Base-by-base conservation (phyloP, 1,140 invertebrate genomes). In the Helicoverpa armigera region DNA sequence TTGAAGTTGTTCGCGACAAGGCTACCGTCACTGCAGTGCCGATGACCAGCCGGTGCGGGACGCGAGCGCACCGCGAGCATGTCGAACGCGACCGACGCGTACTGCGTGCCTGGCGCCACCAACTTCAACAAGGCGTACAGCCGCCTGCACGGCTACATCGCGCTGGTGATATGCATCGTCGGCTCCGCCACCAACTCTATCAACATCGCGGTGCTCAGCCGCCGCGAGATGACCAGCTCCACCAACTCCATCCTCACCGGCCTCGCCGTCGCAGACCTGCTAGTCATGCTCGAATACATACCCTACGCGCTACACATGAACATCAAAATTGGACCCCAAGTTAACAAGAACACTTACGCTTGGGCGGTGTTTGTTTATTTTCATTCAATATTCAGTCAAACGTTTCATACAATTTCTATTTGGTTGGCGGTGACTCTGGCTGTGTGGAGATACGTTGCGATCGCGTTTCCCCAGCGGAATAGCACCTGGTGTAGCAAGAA, bases 261-360 rank as follows among this genome's bases (percentile, higher is more conserved):
- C 9, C 95, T 99, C n/a, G 98, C 99, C 0, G 96, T 99, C 0
- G 98, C 98, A 1, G 98, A 99, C 92, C 96, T 99, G 56, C 95
- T 99, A 0, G 98, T 99, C 0, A 99, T 99, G 98, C 91, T 98
- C 54, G 98, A 98, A 81, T 99, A 99, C 91, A 97, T 99, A 77
- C 98, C 98, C 0, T 99, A 98, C 88, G 97, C 97, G 0, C 96
- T 97, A 53, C 98, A 99, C 90, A 96, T 97, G 90, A 98, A 98
- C 86, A 96, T 98, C 56, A 95, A 96, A 75, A 92, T 95, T 2
- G 94, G 96, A 16, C 95, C 96, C 0, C 94, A 95, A 84, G 90
- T 96, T 14, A 95, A 96, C 61, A 96, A 95, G 76, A 96, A 94
- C 81, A 97, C 96, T 1, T 98, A 98, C 90, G 94, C 95, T 3